Evolutionary conservation across 1,140 invertebrate genomes (phyloP).

Genomic region (Musca domestica): DNA sequence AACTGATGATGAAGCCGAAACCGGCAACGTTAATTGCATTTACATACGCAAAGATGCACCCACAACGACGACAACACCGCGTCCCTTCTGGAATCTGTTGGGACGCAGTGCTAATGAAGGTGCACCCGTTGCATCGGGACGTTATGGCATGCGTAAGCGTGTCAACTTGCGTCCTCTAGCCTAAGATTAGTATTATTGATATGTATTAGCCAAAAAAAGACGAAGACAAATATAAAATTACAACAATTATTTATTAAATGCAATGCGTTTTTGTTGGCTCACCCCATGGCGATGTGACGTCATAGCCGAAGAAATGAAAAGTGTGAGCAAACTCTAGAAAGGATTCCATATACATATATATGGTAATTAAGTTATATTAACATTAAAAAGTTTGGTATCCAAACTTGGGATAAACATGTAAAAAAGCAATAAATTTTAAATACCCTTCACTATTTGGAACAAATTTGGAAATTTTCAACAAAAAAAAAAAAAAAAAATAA

Average conservation of each 20-base stretch:
- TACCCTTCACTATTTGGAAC: too few relatives aligned
- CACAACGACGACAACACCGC: constrained; percentile 38
- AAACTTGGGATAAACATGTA: too few relatives aligned
- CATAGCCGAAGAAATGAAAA: too few relatives aligned
- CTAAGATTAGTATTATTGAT: constrained; percentile 15
- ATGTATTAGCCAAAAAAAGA: constrained; percentile 5
- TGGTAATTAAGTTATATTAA: too few relatives aligned
- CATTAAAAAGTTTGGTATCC: too few relatives aligned
- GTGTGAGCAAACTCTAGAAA: too few relatives aligned
- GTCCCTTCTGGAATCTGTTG: constrained; percentile 49
- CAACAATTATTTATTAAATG: constrained; percentile 7
- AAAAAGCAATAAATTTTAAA: too few relatives aligned
- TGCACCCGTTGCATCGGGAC: constrained; percentile 22
- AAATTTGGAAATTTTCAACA: too few relatives aligned
- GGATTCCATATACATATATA: too few relatives aligned
- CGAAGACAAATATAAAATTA: not conserved
- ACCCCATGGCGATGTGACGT: too few relatives aligned
- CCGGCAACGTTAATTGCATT: constrained; percentile 44
- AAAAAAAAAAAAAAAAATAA: too few relatives aligned
- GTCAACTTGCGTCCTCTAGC: constrained; percentile 38
- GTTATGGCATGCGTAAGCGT: constrained; percentile 43
- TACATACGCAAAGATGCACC: constrained; percentile 45
- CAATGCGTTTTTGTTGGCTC: too few relatives aligned
- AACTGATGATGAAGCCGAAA: constrained; percentile 29
- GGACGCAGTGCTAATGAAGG: constrained; percentile 33